phyloP scores from a whole-genome alignment of 1,140 invertebrate species.

The Helicoverpa armigera region DNA sequence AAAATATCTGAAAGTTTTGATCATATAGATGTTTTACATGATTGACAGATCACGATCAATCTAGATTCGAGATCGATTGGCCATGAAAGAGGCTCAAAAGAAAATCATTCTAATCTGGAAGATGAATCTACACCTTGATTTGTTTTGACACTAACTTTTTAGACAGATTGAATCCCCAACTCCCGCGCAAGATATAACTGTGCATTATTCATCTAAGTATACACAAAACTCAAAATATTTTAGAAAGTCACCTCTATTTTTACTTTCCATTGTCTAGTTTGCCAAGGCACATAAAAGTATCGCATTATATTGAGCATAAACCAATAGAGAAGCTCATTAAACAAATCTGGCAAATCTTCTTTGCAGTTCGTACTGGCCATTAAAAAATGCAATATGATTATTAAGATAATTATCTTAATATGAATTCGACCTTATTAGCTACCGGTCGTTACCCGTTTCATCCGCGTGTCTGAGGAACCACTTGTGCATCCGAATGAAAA shows the following conservation, averaged over 20 bases:
- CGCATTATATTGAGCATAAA: constrained; percentile 7
- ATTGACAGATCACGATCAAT: neutral
- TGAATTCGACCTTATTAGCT: neutral
- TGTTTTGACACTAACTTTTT: neutral
- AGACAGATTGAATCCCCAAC: too few relatives aligned
- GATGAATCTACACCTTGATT: neutral
- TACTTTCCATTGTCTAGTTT: neutral
- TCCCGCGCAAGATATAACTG: too few relatives aligned
- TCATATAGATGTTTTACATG: neutral
- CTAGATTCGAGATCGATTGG: neutral
- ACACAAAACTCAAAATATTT: too few relatives aligned
- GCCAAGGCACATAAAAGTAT: neutral
- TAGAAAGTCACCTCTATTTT: neutral
- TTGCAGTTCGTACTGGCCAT: neutral
- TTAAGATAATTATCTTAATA: too few relatives aligned
- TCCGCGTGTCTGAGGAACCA: too few relatives aligned
- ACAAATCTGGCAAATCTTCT: constrained; percentile 3
- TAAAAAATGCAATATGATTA: neutral
- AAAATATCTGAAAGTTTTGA: neutral
- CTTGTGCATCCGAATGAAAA: too few relatives aligned
- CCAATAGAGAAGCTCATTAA: neutral
- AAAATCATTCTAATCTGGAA: neutral
- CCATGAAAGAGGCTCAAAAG: neutral
- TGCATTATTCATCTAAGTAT: too few relatives aligned
- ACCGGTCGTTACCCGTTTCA: too few relatives aligned